These are phyloP conservation scores for Nipponacmea schrenckii DNA, from an alignment of 2,888 invertebrate genomes.

Conservation along the genomic window DNA sequence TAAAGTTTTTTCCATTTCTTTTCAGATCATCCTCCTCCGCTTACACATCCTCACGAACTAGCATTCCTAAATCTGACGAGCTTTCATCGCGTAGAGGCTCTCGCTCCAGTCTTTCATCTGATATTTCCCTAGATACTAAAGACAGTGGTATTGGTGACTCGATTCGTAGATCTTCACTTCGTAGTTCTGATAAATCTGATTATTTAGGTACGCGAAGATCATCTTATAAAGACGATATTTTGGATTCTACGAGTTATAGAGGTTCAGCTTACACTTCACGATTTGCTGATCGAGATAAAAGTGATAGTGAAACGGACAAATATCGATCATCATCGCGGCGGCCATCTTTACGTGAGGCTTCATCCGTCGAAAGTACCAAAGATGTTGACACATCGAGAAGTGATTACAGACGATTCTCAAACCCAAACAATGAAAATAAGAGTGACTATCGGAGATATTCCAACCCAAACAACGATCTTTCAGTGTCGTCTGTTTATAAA, in stretches of 20 bases:
- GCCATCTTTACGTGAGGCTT: not conserved
- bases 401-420: not conserved
- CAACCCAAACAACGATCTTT: not conserved
- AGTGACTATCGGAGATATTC: no score
- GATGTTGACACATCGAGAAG: not conserved
- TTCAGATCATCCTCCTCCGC: conserved; percentile 9
- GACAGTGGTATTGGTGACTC: not conserved
- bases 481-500: not conserved
- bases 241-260: not conserved
- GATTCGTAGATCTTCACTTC: not conserved
- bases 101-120: conserved; percentile 17
- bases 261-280: not conserved
- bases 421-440: no score
- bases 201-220: not conserved
- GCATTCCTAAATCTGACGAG: conserved; percentile 10
- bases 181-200: not conserved
- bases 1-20: no score
- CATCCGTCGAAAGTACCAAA: not conserved
- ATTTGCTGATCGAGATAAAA: conserved; percentile 4
- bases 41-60: conserved; percentile 11
- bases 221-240: conserved; percentile 12
- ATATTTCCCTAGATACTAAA: conserved; percentile 12
- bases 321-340: not conserved
- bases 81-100: conserved; percentile 5
- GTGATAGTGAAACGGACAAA: conserved; percentile 16